Evolutionary conservation across 2,888 invertebrate genomes (phyloP), one percentile per base, ranked within the genome.

Genomic region (Pycnomerus fuliginosus): DNA sequence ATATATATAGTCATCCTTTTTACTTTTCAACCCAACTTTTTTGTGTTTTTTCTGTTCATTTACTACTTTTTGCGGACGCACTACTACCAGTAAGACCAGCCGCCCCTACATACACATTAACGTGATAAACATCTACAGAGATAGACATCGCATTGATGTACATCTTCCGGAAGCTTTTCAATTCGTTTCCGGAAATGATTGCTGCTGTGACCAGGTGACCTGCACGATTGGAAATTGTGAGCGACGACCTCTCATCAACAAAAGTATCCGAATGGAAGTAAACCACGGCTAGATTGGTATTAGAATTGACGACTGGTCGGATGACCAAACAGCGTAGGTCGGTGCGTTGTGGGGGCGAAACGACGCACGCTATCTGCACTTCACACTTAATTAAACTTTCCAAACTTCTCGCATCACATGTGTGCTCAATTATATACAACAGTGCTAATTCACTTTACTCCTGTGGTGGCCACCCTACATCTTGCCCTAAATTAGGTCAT

Each of bases 361-460:
- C 56, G 52, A 51, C 50, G 53, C 49, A 55, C 61, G 55, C 58
- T 62, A 61, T 62, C 62, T 59, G 52, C 57, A 53, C 57, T 62
- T 60, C 55, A 59, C 59, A 54, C 59, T 56, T 59, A 61, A 62
- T 62, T 62, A 58, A 60, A 60, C 60, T 57, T 52, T 49, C 49
- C 52, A 39, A 58, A 58, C 55, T 53, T 51, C 44, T 52, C 53
- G 35, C 53, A 55, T 57, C 55, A 48, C 45, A 50, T 49, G 50
- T 54, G 53, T 42, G 41, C 37, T 41, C 44, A 52, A 47, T 49
- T 45, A 43, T 47, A 47, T 50, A 49, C 46, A 49, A 36, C 44
- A 38, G 43, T 43, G 43, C 51, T 51, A 51, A 53, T 53, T 49
- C 50, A 43, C 40, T 37, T 46, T 37, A 33, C 37, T 35, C 35